A percentile compares a stretch with the other conserved stretches of the same genome.
Conservation (phyloP, 2,113 vertebrate species). For the Heterotis niloticus region DNA sequence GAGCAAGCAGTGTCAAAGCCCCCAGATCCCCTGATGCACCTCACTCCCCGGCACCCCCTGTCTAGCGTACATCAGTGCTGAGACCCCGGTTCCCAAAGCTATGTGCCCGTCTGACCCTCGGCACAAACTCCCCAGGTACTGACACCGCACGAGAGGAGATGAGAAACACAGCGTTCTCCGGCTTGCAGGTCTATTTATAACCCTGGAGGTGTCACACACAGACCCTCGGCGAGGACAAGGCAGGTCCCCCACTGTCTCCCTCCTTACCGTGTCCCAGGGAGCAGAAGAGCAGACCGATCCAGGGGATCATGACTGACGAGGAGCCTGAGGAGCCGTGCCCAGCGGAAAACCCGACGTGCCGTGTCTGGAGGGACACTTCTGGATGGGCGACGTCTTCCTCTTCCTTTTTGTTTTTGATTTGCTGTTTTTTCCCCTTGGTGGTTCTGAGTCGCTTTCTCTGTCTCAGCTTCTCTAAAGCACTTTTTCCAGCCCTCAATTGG, state of each 20-base stretch:
- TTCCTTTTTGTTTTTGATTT: conserved; percentile 23
- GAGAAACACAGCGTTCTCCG: no score
- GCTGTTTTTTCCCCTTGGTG: conserved; percentile 30
- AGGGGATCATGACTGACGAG: conserved; percentile 54
- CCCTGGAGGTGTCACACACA: not conserved
- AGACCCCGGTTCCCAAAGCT: not conserved
- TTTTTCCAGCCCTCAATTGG: conserved; percentile 21
- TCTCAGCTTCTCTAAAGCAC: conserved; percentile 33
- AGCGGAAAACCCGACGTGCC: conserved; percentile 39
- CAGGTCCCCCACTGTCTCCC: conserved; percentile 33
- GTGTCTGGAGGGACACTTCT: conserved; percentile 23
- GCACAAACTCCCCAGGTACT: not conserved
- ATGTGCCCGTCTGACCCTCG: not conserved
- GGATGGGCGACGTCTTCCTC: conserved; percentile 21
- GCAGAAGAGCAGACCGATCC: conserved; percentile 58
- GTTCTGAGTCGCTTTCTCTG: conserved; percentile 11
- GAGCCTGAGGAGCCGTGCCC: conserved; percentile 49
- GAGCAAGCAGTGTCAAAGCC: no score
- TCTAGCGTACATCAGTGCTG: no score
- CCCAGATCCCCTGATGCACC: no score
- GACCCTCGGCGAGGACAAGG: conserved; percentile 17
- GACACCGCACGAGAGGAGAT: not conserved
- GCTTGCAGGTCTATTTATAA: no score
- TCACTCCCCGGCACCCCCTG: no score
- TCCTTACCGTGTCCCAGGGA: conserved; percentile 63